Evolutionary conservation across 2,888 invertebrate genomes (phyloP).

Genomic region (Acronicta leporina): DNA sequence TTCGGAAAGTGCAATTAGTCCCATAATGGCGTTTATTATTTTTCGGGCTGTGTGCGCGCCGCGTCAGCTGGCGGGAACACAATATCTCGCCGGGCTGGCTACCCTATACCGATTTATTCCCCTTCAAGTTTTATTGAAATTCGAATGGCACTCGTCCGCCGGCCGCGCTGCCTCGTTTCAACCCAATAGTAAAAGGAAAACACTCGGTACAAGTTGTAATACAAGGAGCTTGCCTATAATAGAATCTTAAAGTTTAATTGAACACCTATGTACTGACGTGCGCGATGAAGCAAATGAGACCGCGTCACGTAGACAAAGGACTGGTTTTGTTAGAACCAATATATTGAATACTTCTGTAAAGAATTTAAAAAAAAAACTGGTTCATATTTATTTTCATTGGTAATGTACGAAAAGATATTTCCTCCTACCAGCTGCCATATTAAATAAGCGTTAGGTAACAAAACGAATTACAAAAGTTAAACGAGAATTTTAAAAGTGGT

Average conservation of each 20-base stretch:
- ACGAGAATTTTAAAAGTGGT: conserved; percentile 19
- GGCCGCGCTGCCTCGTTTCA: conserved; percentile 48
- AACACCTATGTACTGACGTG: conserved; percentile 23
- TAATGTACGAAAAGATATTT: not conserved
- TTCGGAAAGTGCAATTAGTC: conserved; percentile 55
- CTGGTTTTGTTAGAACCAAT: conserved; percentile 17
- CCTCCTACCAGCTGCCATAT: conserved; percentile 37
- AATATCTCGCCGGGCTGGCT: conserved; percentile 62
- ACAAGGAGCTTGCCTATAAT: conserved; percentile 39
- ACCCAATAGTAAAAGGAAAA: conserved; percentile 63
- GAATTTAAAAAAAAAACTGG: not conserved
- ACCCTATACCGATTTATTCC: conserved; percentile 74
- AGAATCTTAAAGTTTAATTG: conserved; percentile 51
- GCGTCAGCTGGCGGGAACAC: conserved; percentile 74
- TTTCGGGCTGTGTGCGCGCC: conserved; percentile 41
- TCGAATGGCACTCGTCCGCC: conserved; percentile 69
- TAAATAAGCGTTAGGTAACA: conserved; percentile 57
- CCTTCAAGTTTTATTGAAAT: conserved; percentile 84
- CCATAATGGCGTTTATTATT: conserved; percentile 60
- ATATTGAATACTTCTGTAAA: not conserved
- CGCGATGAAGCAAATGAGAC: conserved; percentile 30
- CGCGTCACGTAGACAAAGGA: conserved; percentile 28
- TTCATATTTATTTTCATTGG: not conserved
- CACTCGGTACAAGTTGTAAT: conserved; percentile 49
- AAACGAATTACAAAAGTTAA: conserved; percentile 60